These are phyloP conservation scores for Hippopotamus amphibius DNA, from an alignment of 2,113 vertebrate species.

Conservation along the genomic window DNA sequence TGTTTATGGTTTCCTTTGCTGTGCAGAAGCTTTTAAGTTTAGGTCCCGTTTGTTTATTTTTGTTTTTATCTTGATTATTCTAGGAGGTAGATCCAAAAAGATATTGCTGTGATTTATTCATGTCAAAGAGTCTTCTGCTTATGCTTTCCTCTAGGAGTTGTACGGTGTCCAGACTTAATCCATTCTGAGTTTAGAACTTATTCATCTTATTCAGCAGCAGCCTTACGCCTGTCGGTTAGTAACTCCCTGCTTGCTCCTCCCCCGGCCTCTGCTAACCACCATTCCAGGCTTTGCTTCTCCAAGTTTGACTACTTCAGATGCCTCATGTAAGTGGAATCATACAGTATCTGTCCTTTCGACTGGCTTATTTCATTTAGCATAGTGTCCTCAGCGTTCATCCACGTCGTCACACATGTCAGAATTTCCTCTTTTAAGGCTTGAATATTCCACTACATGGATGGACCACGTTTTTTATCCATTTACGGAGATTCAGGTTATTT, in stretches of 20 bases:
- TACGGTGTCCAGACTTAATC: background rate
- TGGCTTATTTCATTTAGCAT: background rate
- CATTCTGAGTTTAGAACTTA: background rate
- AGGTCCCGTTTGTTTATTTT: background rate
- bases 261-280: background rate
- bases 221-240: background rate
- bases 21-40: background rate
- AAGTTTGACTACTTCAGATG: fast-evolving
- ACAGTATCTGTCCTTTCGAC: too few relatives aligned
- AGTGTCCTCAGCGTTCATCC: too few relatives aligned
- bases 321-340: background rate
- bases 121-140: background rate
- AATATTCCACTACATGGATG: too few relatives aligned
- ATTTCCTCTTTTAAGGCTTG: background rate
- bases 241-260: background rate
- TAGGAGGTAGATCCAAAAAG: background rate
- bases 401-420: background rate
- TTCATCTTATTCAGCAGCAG: background rate
- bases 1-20: background rate
- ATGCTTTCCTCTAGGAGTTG: background rate
- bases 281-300: background rate
- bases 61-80: background rate
- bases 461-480: too few relatives aligned
- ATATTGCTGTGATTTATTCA: background rate
- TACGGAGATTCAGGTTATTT: background rate